These are phyloP conservation scores for Papilio elwesi DNA, from an alignment of 2,888 invertebrate genomes.

Conservation along the genomic window DNA sequence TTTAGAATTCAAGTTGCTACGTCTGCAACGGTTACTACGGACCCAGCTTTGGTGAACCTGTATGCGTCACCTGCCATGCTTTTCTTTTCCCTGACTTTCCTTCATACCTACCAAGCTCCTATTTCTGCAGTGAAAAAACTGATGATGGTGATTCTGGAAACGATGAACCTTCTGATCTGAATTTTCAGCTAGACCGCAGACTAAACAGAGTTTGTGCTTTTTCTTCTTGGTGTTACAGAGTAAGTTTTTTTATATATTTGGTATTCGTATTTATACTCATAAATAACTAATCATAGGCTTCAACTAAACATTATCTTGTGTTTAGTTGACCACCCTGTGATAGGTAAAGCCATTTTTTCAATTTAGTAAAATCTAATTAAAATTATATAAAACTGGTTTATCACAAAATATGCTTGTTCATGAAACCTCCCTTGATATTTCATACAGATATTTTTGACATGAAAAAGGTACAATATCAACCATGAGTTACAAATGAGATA, in stretches of 20 bases:
- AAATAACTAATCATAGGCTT: too few species aligned
- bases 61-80: constrained; percentile 95
- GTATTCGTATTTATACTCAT: not conserved
- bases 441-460: too few species aligned
- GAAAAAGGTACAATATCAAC: too few species aligned
- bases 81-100: constrained; percentile 94
- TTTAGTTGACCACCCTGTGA: too few species aligned
- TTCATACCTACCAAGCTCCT: constrained; percentile 78
- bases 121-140: constrained; percentile 84
- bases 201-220: constrained; percentile 65
- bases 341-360: too few species aligned
- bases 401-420: too few species aligned
- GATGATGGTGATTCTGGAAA: constrained; percentile 97
- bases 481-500: too few species aligned
- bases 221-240: constrained; percentile 72
- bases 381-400: too few species aligned
- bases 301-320: too few species aligned
- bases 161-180: constrained; percentile 93
- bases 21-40: constrained; percentile 97
- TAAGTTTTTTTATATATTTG: constrained; percentile 52
- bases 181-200: constrained; percentile 82
- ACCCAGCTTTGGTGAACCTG: constrained; percentile 94
- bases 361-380: too few species aligned
- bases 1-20: constrained; percentile 89
- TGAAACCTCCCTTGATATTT: too few species aligned